phyloP scores from a whole-genome alignment of 2,888 invertebrate species.

The Teleogryllus oceanicus region DNA sequence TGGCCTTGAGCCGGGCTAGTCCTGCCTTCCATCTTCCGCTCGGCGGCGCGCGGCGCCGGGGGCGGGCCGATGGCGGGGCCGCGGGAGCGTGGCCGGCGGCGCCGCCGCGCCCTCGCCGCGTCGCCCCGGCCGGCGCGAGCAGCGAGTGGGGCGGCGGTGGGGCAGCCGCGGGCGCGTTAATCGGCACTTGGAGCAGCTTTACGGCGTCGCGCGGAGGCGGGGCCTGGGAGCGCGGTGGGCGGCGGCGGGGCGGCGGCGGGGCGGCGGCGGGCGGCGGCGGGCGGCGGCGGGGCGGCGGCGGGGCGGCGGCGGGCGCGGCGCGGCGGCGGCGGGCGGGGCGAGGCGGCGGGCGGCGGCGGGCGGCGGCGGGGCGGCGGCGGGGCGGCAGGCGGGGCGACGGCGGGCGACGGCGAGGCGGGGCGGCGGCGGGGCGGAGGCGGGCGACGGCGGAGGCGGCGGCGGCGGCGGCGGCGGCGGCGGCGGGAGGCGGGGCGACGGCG shows the following conservation, averaged over 20 bases:
- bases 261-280: neutral
- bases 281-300: too few species aligned
- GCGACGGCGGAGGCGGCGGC: neutral
- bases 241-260: neutral
- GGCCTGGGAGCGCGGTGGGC: neutral
- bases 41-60: neutral
- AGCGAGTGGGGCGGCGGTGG: neutral
- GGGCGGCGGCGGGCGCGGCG: neutral
- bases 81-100: neutral
- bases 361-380: neutral
- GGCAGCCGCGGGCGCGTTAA: neutral
- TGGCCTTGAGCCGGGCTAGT: neutral
- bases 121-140: neutral
- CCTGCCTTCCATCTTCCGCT: neutral
- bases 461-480: too few species aligned
- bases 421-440: too few species aligned
- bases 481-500: neutral
- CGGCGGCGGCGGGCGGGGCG: neutral
- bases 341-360: neutral
- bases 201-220: constrained; percentile 19
- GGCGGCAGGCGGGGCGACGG: neutral
- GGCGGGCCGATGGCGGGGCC: neutral
- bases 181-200: too few species aligned
- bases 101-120: neutral
- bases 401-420: too few species aligned